Evolutionary conservation across 2,888 invertebrate species (phyloP).

Genomic region (Hymenopus coronatus): DNA sequence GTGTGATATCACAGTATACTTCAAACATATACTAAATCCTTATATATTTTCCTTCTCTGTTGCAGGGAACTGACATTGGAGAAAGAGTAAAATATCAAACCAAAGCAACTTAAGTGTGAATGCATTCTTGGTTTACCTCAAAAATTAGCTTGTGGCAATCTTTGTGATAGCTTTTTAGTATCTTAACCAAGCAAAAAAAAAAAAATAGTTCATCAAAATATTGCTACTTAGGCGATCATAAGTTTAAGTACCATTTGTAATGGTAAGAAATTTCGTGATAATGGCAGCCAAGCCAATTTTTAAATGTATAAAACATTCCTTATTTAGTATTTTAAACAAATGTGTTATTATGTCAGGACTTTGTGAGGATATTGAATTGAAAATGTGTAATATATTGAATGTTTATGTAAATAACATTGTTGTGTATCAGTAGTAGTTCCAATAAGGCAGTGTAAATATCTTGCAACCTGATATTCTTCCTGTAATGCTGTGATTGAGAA

Average conservation of each 20-base stretch:
- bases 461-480: neutral
- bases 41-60: neutral
- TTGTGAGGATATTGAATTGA: neutral
- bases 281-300: slow-evolving; percentile 5
- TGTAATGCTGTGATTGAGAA: neutral
- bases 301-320: slow-evolving; percentile 9
- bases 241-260: neutral
- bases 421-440: neutral
- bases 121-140: neutral
- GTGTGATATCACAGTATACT: too few species aligned
- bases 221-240: neutral
- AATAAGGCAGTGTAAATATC: neutral
- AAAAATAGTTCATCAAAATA: neutral
- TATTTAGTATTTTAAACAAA: slow-evolving; percentile 13
- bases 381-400: neutral
- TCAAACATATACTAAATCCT: too few species aligned
- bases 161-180: neutral
- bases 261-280: neutral
- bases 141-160: neutral
- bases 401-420: neutral
- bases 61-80: neutral
- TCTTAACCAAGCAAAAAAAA: neutral
- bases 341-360: neutral
- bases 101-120: neutral
- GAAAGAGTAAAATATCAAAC: neutral